phyloP scores from a whole-genome alignment of 1,140 invertebrate species.

The Nephila pilipes region DNA sequence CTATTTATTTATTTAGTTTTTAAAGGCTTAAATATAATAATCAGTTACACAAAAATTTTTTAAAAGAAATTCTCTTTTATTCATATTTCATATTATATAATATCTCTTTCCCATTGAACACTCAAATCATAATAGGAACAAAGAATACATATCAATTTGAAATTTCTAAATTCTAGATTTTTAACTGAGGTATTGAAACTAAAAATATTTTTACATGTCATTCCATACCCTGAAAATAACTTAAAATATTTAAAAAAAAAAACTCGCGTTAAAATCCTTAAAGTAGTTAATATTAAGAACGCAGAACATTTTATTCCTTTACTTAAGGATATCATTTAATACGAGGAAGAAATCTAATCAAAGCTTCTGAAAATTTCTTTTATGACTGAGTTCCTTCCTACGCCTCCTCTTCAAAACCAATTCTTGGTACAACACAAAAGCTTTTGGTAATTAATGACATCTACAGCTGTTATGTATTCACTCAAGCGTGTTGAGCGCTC shows the following conservation, averaged over 20 bases:
- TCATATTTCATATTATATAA: too few relatives aligned
- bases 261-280: not conserved
- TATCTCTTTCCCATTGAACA: too few relatives aligned
- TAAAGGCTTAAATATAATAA: too few relatives aligned
- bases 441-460: conserved; percentile 21
- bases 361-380: not conserved
- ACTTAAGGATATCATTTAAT: not conserved
- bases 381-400: not conserved
- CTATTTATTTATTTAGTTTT: too few relatives aligned
- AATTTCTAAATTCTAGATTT: too few relatives aligned
- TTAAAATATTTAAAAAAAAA: not conserved
- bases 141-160: too few relatives aligned
- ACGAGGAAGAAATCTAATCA: not conserved
- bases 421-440: not conserved
- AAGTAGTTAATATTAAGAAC: not conserved
- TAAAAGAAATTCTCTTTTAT: too few relatives aligned
- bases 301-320: not conserved
- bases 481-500: not conserved
- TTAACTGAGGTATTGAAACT: too few relatives aligned
- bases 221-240: not conserved
- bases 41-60: too few relatives aligned
- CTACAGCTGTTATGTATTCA: not conserved
- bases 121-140: too few relatives aligned
- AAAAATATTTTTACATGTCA: too few relatives aligned
- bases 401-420: not conserved